phyloP scores from a whole-genome alignment of 2,113 vertebrate genomes.

The Lepus europaeus region DNA sequence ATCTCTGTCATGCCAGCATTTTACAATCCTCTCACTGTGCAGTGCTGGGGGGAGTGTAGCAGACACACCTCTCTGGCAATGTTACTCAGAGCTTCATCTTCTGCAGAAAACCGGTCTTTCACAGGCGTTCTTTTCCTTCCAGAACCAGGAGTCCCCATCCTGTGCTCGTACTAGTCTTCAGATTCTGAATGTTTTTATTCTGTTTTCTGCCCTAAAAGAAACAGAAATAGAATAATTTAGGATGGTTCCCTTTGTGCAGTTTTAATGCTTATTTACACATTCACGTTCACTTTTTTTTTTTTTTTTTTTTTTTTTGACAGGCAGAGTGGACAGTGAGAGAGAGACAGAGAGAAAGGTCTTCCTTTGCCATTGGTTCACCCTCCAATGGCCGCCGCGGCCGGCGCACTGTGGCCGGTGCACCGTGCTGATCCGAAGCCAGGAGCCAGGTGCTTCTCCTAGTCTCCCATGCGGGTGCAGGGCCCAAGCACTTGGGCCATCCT shows the following conservation, averaged over 20 bases:
- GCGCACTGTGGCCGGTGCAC: too few relatives aligned
- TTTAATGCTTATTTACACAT: constrained; percentile 19
- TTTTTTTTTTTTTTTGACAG: too few relatives aligned
- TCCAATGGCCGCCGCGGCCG: too few relatives aligned
- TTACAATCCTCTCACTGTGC: background rate
- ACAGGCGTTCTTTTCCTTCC: constrained; percentile 97
- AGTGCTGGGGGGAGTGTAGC: background rate
- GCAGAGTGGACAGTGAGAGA: too few relatives aligned
- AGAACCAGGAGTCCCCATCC: constrained; percentile 97
- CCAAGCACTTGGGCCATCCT: too few relatives aligned
- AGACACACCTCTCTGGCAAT: constrained; percentile 96
- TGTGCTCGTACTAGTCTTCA: constrained; percentile 79
- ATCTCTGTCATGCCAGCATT: background rate
- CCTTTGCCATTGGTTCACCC: too few relatives aligned
- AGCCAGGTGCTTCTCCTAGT: too few relatives aligned
- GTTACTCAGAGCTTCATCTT: constrained; percentile 97
- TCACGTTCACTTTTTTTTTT: background rate
- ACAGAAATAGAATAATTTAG: constrained; percentile 54
- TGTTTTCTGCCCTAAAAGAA: constrained; percentile 77
- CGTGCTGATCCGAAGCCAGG: too few relatives aligned
- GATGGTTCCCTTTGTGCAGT: background rate
- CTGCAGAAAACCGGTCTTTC: constrained; percentile 98
- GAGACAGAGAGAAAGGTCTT: accelerated
- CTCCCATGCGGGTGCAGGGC: too few relatives aligned
- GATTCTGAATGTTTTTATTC: constrained; percentile 70